Percentiles rank a stretch among this genome's conserved stretches.
phyloP scores from a whole-genome alignment of 2,113 vertebrate genomes.

The Odobenus rosmarus region DNA sequence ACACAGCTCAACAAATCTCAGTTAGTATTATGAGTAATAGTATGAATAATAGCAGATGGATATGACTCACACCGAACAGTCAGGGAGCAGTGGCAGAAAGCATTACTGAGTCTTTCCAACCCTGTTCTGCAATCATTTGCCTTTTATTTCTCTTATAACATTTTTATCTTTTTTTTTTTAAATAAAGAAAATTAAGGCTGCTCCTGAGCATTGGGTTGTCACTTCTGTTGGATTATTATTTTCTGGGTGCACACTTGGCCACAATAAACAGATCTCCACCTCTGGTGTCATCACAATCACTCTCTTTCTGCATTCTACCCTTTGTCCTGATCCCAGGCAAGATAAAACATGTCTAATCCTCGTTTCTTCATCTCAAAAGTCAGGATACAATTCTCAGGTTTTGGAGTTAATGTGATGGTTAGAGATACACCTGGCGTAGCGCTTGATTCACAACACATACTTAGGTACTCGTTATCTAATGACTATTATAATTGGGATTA shows the following conservation, averaged over 20 bases:
- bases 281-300: background rate
- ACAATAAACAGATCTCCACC: background rate
- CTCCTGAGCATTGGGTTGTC: background rate
- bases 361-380: background rate
- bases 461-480: background rate
- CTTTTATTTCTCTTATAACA: background rate
- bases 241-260: background rate
- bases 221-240: background rate
- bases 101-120: background rate
- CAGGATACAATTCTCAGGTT: background rate
- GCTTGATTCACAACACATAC: background rate
- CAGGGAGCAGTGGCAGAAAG: background rate
- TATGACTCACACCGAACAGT: background rate
- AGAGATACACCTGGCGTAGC: background rate
- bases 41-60: background rate
- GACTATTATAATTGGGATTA: background rate
- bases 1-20: constrained; percentile 13
- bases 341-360: background rate
- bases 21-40: background rate
- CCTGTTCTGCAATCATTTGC: background rate
- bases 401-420: background rate
- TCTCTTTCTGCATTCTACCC: background rate
- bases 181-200: background rate
- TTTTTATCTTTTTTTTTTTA: background rate
- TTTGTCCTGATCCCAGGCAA: background rate